phyloP scores from a whole-genome alignment of 2,888 invertebrate species.

The Andrena haemorrhoa region DNA sequence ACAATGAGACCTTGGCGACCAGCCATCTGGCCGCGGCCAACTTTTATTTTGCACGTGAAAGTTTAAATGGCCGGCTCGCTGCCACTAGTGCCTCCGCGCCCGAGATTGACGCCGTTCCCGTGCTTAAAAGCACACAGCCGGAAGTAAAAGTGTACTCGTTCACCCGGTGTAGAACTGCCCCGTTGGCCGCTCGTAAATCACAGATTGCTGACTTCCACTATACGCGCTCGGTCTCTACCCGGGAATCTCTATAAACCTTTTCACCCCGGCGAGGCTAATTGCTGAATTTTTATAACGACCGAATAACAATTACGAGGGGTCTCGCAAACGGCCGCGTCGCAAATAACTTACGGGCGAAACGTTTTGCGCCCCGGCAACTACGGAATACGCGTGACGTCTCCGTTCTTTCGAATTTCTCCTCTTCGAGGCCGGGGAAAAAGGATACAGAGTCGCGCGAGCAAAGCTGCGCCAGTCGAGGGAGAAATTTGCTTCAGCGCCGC shows the following conservation, averaged over 20 bases:
- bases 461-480: conserved; percentile 25
- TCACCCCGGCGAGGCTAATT: conserved; percentile 9
- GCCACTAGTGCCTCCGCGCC: conserved; percentile 36
- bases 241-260: conserved; percentile 31
- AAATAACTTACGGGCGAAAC: background rate
- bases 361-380: conserved; percentile 2
- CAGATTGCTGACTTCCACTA: conserved; percentile 58
- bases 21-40: conserved; percentile 68
- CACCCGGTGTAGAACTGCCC: conserved; percentile 20
- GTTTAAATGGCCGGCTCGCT: conserved; percentile 68
- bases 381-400: background rate
- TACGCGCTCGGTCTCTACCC: background rate
- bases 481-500: conserved; percentile 71
- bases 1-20: conserved; percentile 73
- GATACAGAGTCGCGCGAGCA: conserved; percentile 25
- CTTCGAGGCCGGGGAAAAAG: background rate
- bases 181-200: conserved; percentile 58
- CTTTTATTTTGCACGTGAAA: conserved; percentile 74
- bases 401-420: conserved; percentile 19
- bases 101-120: conserved; percentile 63
- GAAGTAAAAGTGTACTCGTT: conserved; percentile 60
- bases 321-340: background rate
- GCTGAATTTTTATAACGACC: conserved; percentile 34
- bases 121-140: conserved; percentile 57
- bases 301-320: conserved; percentile 24